Evolutionary conservation across 2,888 invertebrate species (phyloP).

Genomic region (Parasteatoda lunata): DNA sequence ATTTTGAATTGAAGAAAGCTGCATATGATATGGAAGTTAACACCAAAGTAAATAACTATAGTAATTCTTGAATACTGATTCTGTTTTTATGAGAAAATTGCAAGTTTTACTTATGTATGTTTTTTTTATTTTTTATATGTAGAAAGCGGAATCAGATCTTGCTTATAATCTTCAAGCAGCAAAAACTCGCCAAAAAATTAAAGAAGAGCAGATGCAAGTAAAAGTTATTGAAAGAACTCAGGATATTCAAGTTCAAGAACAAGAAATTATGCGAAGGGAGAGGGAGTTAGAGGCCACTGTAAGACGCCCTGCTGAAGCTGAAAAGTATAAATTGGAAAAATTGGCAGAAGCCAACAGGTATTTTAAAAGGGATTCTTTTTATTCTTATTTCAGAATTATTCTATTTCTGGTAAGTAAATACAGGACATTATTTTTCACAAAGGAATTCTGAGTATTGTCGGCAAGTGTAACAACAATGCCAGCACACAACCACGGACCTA

Average conservation of each 20-base stretch:
- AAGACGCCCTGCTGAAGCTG: constrained; percentile 95
- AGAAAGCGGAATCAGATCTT: constrained; percentile 93
- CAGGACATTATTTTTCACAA: too few relatives aligned
- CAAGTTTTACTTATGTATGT: background rate
- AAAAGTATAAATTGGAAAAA: constrained; percentile 91
- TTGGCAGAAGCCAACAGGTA: constrained; percentile 91
- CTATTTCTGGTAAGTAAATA: too few relatives aligned
- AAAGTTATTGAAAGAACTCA: constrained; percentile 89
- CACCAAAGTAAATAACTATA: constrained; percentile 81
- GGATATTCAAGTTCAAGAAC: constrained; percentile 95
- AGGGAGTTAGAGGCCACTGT: constrained; percentile 94
- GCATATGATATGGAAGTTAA: constrained; percentile 97
- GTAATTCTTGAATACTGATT: background rate
- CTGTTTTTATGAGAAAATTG: background rate
- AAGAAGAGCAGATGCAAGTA: constrained; percentile 96
- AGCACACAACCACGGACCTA: too few relatives aligned
- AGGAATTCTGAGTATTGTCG: too few relatives aligned
- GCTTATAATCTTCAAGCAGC: constrained; percentile 95
- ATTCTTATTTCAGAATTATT: too few relatives aligned
- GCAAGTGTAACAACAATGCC: too few relatives aligned
- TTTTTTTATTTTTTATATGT: constrained; percentile 41
- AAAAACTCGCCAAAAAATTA: constrained; percentile 95
- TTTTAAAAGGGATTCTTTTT: background rate
- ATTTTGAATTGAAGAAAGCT: constrained; percentile 97
- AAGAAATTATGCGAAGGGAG: constrained; percentile 93